Percentiles rank a stretch among this genome's conserved stretches.
phyloP scores from a whole-genome alignment of 2,113 vertebrate species.

The Heterochromis multidens region DNA sequence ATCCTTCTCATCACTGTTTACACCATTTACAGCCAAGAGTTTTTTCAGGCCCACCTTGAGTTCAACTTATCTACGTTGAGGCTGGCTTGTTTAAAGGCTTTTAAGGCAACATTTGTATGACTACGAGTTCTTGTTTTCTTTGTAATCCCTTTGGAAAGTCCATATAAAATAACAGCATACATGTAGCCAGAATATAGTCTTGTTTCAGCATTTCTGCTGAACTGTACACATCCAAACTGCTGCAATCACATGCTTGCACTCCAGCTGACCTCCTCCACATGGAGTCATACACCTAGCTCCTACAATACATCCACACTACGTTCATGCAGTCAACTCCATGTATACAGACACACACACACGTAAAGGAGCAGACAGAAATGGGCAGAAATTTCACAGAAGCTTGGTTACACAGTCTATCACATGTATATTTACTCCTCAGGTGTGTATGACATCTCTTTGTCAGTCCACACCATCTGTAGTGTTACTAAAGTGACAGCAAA shows the following conservation, averaged over 20 bases:
- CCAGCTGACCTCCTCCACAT: conserved; percentile 35
- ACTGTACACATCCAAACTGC: not conserved
- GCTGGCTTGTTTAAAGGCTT: not conserved
- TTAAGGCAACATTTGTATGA: not conserved
- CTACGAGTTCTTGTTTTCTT: not conserved
- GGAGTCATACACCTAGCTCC: conserved; percentile 5
- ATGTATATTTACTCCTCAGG: conserved; percentile 10
- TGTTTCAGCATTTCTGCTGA: not conserved
- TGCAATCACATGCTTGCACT: conserved; percentile 20
- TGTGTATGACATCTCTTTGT: conserved; percentile 22
- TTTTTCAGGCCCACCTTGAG: not conserved
- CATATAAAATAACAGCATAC: not conserved
- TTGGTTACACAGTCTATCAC: not conserved
- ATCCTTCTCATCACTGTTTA: not conserved
- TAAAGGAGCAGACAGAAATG: not conserved
- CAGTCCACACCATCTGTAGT: conserved; percentile 32
- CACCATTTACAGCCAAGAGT: not conserved
- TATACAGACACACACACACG: not conserved
- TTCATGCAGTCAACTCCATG: conserved; percentile 25
- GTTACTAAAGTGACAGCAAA: conserved; percentile 12
- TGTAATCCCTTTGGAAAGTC: not conserved
- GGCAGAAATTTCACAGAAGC: conserved; percentile 15
- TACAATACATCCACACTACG: conserved; percentile 10
- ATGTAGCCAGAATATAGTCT: not conserved
- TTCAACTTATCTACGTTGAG: not conserved